Evolutionary conservation across 2,888 invertebrate species (phyloP), one percentile per base, ranked within the genome.

Genomic region (Clistopyga incitator): DNA sequence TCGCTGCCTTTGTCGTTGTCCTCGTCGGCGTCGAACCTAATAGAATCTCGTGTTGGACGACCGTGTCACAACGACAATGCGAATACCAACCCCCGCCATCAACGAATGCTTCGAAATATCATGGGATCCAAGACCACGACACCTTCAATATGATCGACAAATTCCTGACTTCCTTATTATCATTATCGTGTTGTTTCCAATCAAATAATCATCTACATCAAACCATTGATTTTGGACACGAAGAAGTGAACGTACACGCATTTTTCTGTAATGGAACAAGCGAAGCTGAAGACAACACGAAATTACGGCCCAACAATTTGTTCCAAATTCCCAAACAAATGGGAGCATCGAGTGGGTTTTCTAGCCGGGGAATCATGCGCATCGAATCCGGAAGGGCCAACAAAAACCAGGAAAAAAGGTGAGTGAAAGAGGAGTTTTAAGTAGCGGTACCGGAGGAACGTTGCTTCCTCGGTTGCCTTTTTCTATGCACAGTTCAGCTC

Each of bases 21-120:
- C 79, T 75, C 74, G 79, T 64, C 67, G 50, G 64, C 82, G 82
- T 78, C 82, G 82, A 85, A 84, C 81, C 82, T 82, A 80, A 84
- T 71, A 65, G 76, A 81, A 81, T 70, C 70, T 71, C 50, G 50
- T 76, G 74, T 82, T 45, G 64, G 50, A 20, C 70, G 50, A 59
- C 70, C 78, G 81, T 84, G 84, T 42, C 72, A 54, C 25, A 23
- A 59, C 80, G 81, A 85, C 85, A 85, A 84, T 85, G 85, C 75
- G 71, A 82, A 84, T 85, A 84, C 84, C 81, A 79, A 71, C 64
- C 52, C 54, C 75, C 85, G 81, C 81, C 79, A 74, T 78, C 50
- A 59, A 71, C 76, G 59, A 52, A 47, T 42, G 45, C 54, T 11
- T 23, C 77, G 75, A 78, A 75, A 78, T 70, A 71, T 59, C 68